Percentiles rank a stretch among this genome's conserved stretches.
These are phyloP conservation scores for Cryptocephalus moraei DNA, from an alignment of 2,888 invertebrate species.

Conservation along the genomic window DNA sequence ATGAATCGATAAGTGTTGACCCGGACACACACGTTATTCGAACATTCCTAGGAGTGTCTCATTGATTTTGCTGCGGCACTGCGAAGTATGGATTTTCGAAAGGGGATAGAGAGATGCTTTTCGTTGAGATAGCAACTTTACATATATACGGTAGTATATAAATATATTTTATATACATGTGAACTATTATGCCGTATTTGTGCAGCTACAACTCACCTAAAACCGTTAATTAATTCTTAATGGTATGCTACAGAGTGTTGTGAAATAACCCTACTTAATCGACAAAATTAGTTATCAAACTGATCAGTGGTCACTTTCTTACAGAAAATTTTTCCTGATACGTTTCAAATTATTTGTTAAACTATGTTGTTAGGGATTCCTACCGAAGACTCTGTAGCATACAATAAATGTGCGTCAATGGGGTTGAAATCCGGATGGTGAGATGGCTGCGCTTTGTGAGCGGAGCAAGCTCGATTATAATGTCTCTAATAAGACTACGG, in stretches of 20 bases:
- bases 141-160: conserved; percentile 24
- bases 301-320: too few species aligned
- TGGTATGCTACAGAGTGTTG: too few species aligned
- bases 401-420: too few species aligned
- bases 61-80: conserved; percentile 1
- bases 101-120: conserved; percentile 6
- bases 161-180: conserved; percentile 27
- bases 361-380: too few species aligned
- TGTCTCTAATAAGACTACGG: conserved; percentile 32
- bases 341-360: too few species aligned
- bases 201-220: conserved; percentile 22
- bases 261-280: too few species aligned
- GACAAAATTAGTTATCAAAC: too few species aligned
- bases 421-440: too few species aligned
- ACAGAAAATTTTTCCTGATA: too few species aligned
- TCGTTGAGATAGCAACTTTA: conserved; percentile 6
- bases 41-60: not conserved
- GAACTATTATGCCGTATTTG: conserved; percentile 22
- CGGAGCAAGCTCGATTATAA: conserved; percentile 37
- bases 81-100: conserved; percentile 2
- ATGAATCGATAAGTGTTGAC: conserved; percentile 3
- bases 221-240: conserved; percentile 6
- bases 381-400: too few species aligned
- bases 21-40: conserved; percentile 1
- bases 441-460: conserved; percentile 24